A percentile compares a stretch with the other conserved stretches of the same genome.
These are phyloP conservation scores for Orgyia antiqua DNA, from an alignment of 2,888 invertebrate genomes.

Conservation along the genomic window DNA sequence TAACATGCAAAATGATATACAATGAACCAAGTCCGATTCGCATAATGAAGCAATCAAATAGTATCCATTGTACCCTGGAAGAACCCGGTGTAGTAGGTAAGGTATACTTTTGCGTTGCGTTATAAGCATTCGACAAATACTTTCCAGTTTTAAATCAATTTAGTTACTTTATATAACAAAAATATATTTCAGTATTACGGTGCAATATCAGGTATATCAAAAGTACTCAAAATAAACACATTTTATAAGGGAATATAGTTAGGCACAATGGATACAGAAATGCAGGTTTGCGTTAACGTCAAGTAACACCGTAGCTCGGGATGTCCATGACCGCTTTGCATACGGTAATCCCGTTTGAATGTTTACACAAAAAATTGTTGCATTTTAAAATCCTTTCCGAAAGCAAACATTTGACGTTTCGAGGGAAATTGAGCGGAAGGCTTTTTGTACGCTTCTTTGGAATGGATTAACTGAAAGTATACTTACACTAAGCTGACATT, in stretches of 20 bases:
- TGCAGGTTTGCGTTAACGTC: constrained; percentile 34
- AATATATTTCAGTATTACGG: neutral
- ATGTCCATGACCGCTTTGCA: constrained; percentile 54
- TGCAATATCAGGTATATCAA: neutral
- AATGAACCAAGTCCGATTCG: constrained; percentile 62
- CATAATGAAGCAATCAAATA: constrained; percentile 77
- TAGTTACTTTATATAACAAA: neutral
- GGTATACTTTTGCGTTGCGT: constrained; percentile 32
- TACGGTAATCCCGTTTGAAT: constrained; percentile 57
- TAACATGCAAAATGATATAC: constrained; percentile 75
- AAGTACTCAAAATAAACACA: neutral
- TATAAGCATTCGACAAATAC: neutral
- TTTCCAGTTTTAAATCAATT: neutral
- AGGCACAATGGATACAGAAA: constrained; percentile 16
- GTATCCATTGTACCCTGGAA: constrained; percentile 54
- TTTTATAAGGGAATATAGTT: neutral
- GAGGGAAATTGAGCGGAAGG: constrained; percentile 65
- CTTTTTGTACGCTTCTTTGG: constrained; percentile 50
- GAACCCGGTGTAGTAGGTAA: constrained; percentile 33
- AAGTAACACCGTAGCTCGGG: constrained; percentile 27
- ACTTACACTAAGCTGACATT: constrained; percentile 42
- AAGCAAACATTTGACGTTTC: constrained; percentile 73
- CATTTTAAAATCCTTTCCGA: constrained; percentile 73
- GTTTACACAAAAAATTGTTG: constrained; percentile 67
- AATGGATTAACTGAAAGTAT: constrained; percentile 34